These are phyloP conservation scores for Brassicogethes aeneus DNA, from an alignment of 2,888 invertebrate genomes.

Conservation along the genomic window DNA sequence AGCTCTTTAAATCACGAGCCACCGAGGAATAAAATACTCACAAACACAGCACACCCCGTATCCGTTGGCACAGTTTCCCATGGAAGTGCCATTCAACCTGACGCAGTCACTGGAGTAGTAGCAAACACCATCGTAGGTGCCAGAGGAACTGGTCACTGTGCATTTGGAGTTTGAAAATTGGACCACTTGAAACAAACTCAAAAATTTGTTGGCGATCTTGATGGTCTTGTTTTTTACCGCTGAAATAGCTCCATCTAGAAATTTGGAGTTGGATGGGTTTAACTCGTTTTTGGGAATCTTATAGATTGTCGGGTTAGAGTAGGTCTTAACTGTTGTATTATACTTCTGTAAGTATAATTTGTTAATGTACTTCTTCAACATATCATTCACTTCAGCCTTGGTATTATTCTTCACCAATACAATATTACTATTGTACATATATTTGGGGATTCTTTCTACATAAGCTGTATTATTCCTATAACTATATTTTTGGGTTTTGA, in stretches of 20 bases:
- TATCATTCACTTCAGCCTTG: slow-evolving; percentile 18
- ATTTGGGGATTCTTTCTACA: slow-evolving; percentile 17
- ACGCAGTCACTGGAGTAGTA: slow-evolving; percentile 59
- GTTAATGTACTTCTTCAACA: slow-evolving; percentile 23
- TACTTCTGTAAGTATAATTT: slow-evolving; percentile 24
- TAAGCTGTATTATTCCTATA: slow-evolving; percentile 9
- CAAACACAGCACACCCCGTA: slow-evolving; percentile 68
- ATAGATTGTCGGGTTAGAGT: not conserved
- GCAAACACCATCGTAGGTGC: slow-evolving; percentile 60
- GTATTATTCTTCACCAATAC: not conserved
- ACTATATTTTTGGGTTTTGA: slow-evolving; percentile 9
- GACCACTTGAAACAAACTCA: slow-evolving; percentile 62
- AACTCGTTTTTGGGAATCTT: slow-evolving; percentile 7
- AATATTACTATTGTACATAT: not conserved
- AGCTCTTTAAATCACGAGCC: too few species aligned
- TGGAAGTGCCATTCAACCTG: slow-evolving; percentile 49
- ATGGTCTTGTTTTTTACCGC: slow-evolving; percentile 32
- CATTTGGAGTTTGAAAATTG: slow-evolving; percentile 60
- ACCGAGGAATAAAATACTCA: too few species aligned
- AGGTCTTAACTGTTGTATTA: not conserved
- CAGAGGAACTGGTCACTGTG: slow-evolving; percentile 43
- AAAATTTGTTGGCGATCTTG: slow-evolving; percentile 41
- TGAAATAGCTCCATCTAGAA: slow-evolving; percentile 17
- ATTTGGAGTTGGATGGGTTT: slow-evolving; percentile 16
- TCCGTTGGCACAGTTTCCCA: slow-evolving; percentile 64